Evolutionary conservation across 2,888 invertebrate genomes (phyloP).

Genomic region (Calliopum simillimum): DNA sequence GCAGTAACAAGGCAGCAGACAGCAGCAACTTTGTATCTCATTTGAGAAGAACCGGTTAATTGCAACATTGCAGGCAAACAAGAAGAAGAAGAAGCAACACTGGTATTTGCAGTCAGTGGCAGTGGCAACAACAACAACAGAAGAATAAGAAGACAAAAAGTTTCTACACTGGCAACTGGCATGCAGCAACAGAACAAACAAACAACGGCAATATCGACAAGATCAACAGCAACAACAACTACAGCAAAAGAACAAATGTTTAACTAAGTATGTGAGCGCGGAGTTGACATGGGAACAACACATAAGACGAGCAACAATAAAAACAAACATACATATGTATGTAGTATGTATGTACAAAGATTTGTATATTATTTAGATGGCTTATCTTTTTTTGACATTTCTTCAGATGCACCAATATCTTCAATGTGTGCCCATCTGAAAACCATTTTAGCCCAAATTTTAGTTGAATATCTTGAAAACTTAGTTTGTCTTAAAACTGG

Average conservation of each 20-base stretch:
- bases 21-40: slow-evolving; percentile 35
- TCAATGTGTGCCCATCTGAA: too few species aligned
- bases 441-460: too few species aligned
- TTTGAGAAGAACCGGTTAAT: slow-evolving; percentile 31
- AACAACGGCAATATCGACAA: slow-evolving; percentile 12
- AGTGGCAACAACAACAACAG: neutral
- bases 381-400: too few species aligned
- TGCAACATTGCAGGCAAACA: slow-evolving; percentile 35
- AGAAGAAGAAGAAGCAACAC: neutral
- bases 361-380: too few species aligned
- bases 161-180: neutral
- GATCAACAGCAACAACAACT: slow-evolving; percentile 11
- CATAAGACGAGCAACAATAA: neutral
- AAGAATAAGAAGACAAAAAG: neutral
- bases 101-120: neutral
- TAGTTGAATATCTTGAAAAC: too few species aligned
- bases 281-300: too few species aligned
- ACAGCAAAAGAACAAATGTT: neutral
- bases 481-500: too few species aligned
- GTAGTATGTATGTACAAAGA: too few species aligned
- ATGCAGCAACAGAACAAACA: neutral
- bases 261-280: neutral
- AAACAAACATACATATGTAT: too few species aligned
- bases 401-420: too few species aligned
- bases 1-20: neutral